Conservation (phyloP, 1,140 invertebrate genomes). For the Drosophila truncata region DNA sequence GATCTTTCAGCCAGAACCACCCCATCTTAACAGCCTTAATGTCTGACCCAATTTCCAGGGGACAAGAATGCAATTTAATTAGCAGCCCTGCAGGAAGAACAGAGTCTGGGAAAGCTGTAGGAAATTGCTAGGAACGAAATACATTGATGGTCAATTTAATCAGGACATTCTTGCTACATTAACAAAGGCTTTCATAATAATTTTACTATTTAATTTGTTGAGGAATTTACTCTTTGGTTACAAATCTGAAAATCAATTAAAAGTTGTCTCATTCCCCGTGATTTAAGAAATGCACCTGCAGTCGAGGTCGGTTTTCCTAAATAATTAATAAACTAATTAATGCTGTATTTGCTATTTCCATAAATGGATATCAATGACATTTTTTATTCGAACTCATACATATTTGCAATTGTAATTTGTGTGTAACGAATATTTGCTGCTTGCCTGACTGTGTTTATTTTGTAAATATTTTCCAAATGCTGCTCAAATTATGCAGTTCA, state of each 20-base stretch:
- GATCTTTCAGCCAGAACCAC: not conserved
- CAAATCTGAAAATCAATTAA: constrained; percentile 7
- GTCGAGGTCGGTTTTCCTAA: not conserved
- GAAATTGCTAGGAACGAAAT: not conserved
- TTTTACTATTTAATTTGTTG: not conserved
- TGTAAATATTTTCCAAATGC: constrained; percentile 39
- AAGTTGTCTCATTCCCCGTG: not conserved
- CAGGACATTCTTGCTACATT: too few relatives aligned
- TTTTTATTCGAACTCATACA: constrained; percentile 21
- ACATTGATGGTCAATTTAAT: not conserved
- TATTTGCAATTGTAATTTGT: constrained; percentile 43
- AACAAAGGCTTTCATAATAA: not conserved
- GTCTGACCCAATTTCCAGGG: constrained; percentile 32
- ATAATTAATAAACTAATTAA: constrained; percentile 44
- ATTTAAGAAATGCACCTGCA: not conserved
- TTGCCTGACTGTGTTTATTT: constrained; percentile 24
- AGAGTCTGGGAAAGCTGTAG: not conserved
- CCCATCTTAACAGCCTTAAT: constrained; percentile 29
- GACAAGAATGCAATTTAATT: constrained; percentile 41
- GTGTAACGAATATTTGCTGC: constrained; percentile 11
- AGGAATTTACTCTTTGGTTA: not conserved
- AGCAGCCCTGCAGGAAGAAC: constrained; percentile 1
- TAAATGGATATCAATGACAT: constrained; percentile 22
- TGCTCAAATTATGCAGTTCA: constrained; percentile 51
- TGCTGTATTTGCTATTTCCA: constrained; percentile 15